Percentiles rank a stretch among this genome's conserved stretches.
These are phyloP conservation scores for Paracentrotus lividus DNA, from an alignment of 53 echinoderm and acorn worm genomes.

Conservation along the genomic window DNA sequence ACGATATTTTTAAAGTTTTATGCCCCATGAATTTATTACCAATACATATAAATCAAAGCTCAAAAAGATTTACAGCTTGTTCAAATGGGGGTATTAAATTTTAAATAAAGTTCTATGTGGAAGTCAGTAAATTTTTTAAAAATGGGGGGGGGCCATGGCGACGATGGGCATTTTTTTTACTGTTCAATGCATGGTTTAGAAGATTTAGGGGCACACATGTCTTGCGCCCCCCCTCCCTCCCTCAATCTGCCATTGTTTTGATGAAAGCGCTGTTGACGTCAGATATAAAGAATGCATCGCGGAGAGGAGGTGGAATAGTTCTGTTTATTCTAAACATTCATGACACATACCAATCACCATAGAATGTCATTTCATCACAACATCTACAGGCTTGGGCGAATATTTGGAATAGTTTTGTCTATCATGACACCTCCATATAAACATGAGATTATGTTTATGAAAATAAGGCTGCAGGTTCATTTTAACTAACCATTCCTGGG, in stretches of 20 bases:
- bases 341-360: constrained; percentile 38
- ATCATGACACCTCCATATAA: no score
- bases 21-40: background rate
- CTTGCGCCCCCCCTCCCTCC: background rate
- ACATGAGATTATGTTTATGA: no score
- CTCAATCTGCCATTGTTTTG: background rate
- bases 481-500: no score
- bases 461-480: no score
- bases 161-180: no score
- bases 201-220: background rate
- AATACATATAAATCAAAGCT: background rate
- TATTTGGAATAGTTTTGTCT: background rate
- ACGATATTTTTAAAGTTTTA: no score
- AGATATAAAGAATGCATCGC: constrained; percentile 2
- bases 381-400: background rate
- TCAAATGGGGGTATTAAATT: background rate
- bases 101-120: no score
- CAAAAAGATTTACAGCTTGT: background rate
- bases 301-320: background rate
- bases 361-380: background rate
- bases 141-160: no score
- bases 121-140: background rate
- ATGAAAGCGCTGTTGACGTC: background rate
- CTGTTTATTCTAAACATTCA: constrained; percentile 38
- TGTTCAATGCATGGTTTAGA: background rate